Conservation (phyloP, 2,113 vertebrate species). For the Struthidea cinerea region DNA sequence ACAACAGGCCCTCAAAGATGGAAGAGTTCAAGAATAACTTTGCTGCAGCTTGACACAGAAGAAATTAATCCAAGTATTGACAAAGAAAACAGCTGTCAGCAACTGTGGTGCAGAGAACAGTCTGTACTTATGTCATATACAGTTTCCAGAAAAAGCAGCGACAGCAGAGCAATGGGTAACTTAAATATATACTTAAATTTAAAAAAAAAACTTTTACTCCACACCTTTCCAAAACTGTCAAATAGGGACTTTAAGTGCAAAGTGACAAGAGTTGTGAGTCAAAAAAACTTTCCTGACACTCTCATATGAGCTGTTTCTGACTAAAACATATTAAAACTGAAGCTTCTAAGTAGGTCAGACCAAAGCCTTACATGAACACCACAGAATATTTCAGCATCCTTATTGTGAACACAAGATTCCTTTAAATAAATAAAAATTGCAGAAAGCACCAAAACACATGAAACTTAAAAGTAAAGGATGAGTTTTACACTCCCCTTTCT, state of each 20-base stretch:
- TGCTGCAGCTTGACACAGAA: background rate
- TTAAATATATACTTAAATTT: background rate
- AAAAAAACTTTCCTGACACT: background rate
- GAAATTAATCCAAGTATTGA: background rate
- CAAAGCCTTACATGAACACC: background rate
- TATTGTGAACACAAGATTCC: background rate
- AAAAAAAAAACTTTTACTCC: background rate
- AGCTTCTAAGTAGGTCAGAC: background rate
- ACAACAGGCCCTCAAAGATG: background rate
- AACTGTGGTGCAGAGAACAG: background rate
- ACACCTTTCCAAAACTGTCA: background rate
- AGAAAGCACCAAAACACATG: background rate
- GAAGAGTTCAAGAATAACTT: background rate
- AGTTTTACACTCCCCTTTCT: background rate
- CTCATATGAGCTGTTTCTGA: background rate
- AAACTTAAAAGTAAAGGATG: background rate
- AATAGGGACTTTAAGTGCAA: background rate
- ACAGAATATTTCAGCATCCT: background rate
- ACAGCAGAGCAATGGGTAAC: background rate
- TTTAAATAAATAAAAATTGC: background rate
- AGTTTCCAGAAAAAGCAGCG: background rate
- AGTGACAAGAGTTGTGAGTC: background rate
- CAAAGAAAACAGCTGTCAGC: background rate
- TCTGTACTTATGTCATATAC: background rate
- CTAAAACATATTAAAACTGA: background rate